These are phyloP conservation scores for Meloidogyne exigua DNA, from an alignment of 1,140 invertebrate species.

Conservation along the genomic window DNA sequence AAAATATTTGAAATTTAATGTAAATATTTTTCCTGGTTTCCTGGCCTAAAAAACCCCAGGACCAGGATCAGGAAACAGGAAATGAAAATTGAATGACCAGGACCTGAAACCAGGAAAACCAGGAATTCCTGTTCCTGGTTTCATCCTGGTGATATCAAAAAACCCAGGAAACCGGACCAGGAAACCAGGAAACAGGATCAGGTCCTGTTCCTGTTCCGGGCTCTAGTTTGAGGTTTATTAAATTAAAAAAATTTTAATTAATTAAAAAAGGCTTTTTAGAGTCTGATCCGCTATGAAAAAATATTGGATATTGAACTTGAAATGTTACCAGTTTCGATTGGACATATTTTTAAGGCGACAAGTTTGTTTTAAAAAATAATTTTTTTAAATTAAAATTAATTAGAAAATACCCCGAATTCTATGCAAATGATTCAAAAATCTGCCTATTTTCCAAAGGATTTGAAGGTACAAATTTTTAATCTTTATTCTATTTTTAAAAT, in stretches of 20 bases:
- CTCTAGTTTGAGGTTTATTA: too few relatives aligned
- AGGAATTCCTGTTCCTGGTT: too few relatives aligned
- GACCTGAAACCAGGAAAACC: too few relatives aligned
- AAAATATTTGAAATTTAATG: too few relatives aligned
- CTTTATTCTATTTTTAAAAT: conserved; percentile 1
- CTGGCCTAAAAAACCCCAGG: too few relatives aligned
- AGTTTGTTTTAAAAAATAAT: conserved; percentile 1
- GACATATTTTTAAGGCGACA: background rate
- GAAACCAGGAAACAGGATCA: too few relatives aligned
- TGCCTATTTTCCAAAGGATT: background rate
- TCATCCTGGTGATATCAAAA: too few relatives aligned
- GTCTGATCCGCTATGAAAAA: conserved; percentile 9
- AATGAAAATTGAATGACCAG: too few relatives aligned
- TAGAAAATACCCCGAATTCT: background rate
- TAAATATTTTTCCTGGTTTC: too few relatives aligned
- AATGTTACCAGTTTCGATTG: conserved; percentile 16
- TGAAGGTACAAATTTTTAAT: background rate
- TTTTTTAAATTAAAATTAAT: background rate
- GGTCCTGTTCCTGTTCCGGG: too few relatives aligned
- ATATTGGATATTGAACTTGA: conserved; percentile 15
- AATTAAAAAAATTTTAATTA: background rate
- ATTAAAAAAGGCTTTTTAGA: background rate
- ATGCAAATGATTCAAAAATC: conserved; percentile 8
- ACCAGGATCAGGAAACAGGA: too few relatives aligned
- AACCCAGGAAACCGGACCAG: too few relatives aligned